These are phyloP conservation scores for Torymus aiolomorphi DNA, from an alignment of 2,888 invertebrate species.

Conservation along the genomic window DNA sequence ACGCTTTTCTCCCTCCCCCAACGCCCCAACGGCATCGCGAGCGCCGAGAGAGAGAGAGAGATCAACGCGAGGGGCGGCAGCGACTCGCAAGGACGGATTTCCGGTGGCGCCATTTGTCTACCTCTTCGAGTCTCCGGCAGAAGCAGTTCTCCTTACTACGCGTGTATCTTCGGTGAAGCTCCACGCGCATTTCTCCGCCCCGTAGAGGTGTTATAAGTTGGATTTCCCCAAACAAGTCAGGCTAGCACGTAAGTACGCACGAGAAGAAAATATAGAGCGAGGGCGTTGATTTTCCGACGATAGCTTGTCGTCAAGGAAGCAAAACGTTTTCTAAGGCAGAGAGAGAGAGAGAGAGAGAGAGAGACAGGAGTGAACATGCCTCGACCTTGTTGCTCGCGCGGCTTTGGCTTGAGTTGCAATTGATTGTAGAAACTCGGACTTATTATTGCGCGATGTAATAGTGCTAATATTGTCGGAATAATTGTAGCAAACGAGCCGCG, in stretches of 20 bases:
- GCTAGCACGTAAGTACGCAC: constrained; percentile 58
- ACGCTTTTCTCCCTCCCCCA: neutral
- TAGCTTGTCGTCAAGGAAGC: neutral
- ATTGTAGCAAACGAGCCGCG: too few relatives aligned
- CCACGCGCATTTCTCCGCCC: constrained; percentile 46
- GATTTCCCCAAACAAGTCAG: constrained; percentile 51
- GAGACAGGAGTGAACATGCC: too few relatives aligned
- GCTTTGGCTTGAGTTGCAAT: too few relatives aligned
- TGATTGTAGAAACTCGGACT: too few relatives aligned
- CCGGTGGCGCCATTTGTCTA: constrained; percentile 54
- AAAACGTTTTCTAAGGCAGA: too few relatives aligned
- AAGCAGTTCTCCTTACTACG: constrained; percentile 40
- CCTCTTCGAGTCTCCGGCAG: constrained; percentile 31
- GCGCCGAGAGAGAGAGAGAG: neutral
- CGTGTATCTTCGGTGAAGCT: constrained; percentile 42
- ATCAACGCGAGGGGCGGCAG: neutral
- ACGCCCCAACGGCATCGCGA: too few relatives aligned
- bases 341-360: too few relatives aligned
- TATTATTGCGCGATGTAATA: too few relatives aligned
- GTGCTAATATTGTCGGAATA: too few relatives aligned
- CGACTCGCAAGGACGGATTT: constrained; percentile 28
- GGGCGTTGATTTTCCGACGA: neutral
- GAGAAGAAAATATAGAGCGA: neutral
- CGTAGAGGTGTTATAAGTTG: constrained; percentile 38
- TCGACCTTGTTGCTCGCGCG: too few relatives aligned